Base-by-base conservation (phyloP, 2,888 invertebrate species). In the Oxytorus armatus region DNA sequence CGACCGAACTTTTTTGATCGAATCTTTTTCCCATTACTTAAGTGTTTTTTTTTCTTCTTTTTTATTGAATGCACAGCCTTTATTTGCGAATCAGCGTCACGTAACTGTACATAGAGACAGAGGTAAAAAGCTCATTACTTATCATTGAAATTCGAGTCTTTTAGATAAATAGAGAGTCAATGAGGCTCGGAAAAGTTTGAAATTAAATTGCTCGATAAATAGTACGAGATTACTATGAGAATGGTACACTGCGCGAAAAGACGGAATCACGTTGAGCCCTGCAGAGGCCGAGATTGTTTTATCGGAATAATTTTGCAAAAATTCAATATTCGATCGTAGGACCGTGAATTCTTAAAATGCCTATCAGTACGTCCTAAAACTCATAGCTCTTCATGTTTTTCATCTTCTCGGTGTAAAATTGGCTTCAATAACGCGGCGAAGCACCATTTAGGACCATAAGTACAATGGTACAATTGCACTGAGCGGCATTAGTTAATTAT, bases 1-100 rank as follows among this genome's bases (percentile, higher is more conserved):
- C 51, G 57, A 74, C 36, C 55, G 57, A 36, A 57, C 55, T 23
- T 14, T 51, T 66, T 44, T 53, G n/a, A 61, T 65, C 14, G 33
- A 47, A 49, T 33, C 57, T 68, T n/a, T 16, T 29, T 39, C n/a
- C 14, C 25, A n/a, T 44, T 14, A 11, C 55, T 16, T 47, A 29
- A 11, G 4, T 51, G 21, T 63, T 21, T 14, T 69, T 59, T 59
- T 42, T 73, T 36, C 16, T 47, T 47, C 44, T 61, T 47, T 33
- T 72, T 23, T 78, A 79, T 80, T 74, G 66, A 78, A 79, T 79
- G 79, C 82, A 84, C 84, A 84, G 84, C 84, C 84, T 79, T 78
- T 79, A 75, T 76, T 77, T 73, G 72, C 68, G 57, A 77, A 77
- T 61, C 61, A 69, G 76, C 80, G 68, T 63, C 75, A 76, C 72